These are phyloP conservation scores for Symphodus melops DNA, from an alignment of 2,113 vertebrate species.

Conservation along the genomic window DNA sequence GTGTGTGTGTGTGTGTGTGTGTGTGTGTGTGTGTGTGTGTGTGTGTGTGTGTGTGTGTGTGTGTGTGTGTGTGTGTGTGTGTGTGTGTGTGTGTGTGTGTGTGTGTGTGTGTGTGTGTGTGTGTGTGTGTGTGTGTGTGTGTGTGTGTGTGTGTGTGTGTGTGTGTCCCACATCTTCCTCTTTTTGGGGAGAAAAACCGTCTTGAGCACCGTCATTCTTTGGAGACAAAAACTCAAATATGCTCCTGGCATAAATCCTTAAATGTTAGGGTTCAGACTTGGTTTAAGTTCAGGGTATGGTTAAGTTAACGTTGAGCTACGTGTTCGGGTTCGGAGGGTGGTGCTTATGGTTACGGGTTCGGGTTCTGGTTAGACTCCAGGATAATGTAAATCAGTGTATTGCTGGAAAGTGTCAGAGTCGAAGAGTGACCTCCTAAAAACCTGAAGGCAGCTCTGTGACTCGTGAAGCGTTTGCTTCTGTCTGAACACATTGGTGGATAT, in stretches of 20 bases:
- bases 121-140: background rate
- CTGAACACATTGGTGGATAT: no score
- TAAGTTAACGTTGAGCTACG: background rate
- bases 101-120: background rate
- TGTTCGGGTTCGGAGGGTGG: background rate
- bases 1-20: background rate
- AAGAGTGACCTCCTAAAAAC: no score
- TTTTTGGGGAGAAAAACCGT: no score
- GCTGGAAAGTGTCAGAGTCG: background rate
- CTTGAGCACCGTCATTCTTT: no score
- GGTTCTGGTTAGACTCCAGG: no score
- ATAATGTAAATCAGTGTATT: background rate
- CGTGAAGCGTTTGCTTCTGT: no score
- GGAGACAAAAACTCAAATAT: background rate
- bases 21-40: background rate
- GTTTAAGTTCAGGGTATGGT: background rate
- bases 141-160: background rate
- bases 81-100: background rate
- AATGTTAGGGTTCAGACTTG: background rate
- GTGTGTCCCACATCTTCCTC: background rate
- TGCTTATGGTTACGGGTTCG: background rate
- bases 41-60: conserved; percentile 5
- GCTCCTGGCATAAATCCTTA: background rate
- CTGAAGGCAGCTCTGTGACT: no score
- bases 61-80: conserved; percentile 1